Conservation (phyloP, 2,888 invertebrate genomes). For the Cerastis rubricosa region DNA sequence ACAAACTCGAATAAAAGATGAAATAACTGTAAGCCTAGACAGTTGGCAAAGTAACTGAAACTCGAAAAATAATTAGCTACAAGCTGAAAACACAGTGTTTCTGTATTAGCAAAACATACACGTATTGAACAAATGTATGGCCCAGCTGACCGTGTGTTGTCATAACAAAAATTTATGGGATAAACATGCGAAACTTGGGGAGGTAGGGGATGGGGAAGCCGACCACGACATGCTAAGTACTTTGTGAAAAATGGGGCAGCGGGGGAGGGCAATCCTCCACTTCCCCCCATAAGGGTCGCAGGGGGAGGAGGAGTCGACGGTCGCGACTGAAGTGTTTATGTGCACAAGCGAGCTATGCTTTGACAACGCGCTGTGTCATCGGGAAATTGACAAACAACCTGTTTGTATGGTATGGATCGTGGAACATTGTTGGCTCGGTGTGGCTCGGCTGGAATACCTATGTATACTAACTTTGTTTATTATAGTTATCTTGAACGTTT, state of each 20-base stretch:
- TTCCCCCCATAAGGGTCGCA: conserved; percentile 44
- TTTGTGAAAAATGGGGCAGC: conserved; percentile 84
- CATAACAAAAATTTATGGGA: conserved; percentile 80
- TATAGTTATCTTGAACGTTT: conserved; percentile 27
- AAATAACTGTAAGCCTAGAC: conserved; percentile 16
- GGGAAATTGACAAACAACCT: conserved; percentile 85
- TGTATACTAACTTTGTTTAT: conserved; percentile 43
- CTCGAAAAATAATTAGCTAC: conserved; percentile 19
- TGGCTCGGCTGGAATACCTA: conserved; percentile 36
- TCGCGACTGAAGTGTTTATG: conserved; percentile 84
- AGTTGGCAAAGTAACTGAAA: conserved; percentile 31
- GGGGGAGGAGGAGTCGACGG: conserved; percentile 67
- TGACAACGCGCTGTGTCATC: conserved; percentile 85
- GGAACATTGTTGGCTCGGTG: conserved; percentile 55
- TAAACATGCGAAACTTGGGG: conserved; percentile 80
- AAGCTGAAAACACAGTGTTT: conserved; percentile 10
- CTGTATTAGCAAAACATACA: conserved; percentile 49
- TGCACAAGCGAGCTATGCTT: conserved; percentile 82
- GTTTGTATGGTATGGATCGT: conserved; percentile 73
- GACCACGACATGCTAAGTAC: conserved; percentile 78
- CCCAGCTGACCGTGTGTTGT: conserved; percentile 83
- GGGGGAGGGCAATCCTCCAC: conserved; percentile 64
- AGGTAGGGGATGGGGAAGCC: conserved; percentile 72
- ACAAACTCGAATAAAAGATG: conserved; percentile 52
- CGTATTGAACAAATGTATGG: conserved; percentile 58